Percentiles rank a stretch among this genome's conserved stretches.
phyloP scores from a whole-genome alignment of 2,113 vertebrate genomes.

The Charadrius vociferus region DNA sequence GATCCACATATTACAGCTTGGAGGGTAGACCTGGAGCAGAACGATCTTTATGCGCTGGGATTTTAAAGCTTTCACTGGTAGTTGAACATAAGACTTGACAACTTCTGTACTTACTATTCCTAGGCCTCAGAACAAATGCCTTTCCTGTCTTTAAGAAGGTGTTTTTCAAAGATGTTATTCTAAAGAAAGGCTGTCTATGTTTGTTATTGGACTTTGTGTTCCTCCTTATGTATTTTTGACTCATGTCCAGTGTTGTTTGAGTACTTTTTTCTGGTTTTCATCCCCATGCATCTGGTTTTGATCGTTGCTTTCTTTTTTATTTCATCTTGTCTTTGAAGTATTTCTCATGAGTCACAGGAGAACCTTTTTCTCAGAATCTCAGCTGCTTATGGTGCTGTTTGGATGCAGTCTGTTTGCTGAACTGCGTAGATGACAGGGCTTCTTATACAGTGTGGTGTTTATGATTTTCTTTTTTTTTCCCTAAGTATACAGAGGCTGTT shows the following conservation, averaged over 20 bases:
- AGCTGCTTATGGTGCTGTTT: neutral
- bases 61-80: neutral
- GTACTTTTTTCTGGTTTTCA: neutral
- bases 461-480: neutral
- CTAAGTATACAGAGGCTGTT: neutral
- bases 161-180: neutral
- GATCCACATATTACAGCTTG: neutral
- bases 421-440: neutral
- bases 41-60: neutral
- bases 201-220: neutral
- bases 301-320: neutral
- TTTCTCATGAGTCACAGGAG: neutral
- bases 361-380: neutral
- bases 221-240: neutral
- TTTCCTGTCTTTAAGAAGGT: neutral
- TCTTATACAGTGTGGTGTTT: rapidly evolving
- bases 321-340: neutral
- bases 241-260: neutral
- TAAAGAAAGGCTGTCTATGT: neutral
- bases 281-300: neutral
- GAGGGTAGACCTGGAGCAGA: neutral
- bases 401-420: neutral
- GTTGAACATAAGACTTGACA: neutral
- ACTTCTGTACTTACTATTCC: neutral
- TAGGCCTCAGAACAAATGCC: neutral